Evolutionary conservation across 2,113 vertebrate genomes (phyloP).

Genomic region (Anser cygnoides): DNA sequence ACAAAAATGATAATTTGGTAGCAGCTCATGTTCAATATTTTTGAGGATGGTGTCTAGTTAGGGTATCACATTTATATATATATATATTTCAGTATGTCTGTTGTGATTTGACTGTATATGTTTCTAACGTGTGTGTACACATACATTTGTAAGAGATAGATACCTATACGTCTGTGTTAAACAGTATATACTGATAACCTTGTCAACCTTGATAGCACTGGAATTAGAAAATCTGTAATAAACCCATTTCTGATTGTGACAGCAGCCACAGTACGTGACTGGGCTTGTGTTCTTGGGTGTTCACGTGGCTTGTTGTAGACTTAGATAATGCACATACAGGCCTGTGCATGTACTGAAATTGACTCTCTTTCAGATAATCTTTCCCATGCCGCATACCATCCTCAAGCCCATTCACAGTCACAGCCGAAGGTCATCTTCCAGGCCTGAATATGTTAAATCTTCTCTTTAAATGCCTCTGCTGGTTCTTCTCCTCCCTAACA

Average conservation of each 20-base stretch:
- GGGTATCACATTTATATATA: background rate
- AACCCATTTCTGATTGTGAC: background rate
- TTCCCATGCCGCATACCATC: background rate
- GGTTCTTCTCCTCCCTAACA: background rate
- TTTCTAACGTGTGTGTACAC: background rate
- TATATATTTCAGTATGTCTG: background rate
- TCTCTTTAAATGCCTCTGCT: background rate
- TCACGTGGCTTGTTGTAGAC: background rate
- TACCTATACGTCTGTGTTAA: background rate
- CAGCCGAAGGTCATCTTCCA: background rate
- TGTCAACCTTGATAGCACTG: background rate
- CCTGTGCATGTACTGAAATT: background rate
- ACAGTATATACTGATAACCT: background rate
- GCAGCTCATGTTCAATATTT: background rate
- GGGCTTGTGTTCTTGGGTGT: background rate
- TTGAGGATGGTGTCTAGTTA: background rate
- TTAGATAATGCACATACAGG: accelerated
- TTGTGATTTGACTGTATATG: background rate
- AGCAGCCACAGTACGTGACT: background rate
- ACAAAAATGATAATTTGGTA: background rate
- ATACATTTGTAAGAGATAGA: background rate
- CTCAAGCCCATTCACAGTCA: background rate
- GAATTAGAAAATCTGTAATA: background rate
- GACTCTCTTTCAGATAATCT: background rate
- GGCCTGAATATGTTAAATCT: background rate